Percentiles rank a stretch among this genome's conserved stretches.
phyloP scores from a whole-genome alignment of 1,140 invertebrate species.

The Ceratitis capitata region DNA sequence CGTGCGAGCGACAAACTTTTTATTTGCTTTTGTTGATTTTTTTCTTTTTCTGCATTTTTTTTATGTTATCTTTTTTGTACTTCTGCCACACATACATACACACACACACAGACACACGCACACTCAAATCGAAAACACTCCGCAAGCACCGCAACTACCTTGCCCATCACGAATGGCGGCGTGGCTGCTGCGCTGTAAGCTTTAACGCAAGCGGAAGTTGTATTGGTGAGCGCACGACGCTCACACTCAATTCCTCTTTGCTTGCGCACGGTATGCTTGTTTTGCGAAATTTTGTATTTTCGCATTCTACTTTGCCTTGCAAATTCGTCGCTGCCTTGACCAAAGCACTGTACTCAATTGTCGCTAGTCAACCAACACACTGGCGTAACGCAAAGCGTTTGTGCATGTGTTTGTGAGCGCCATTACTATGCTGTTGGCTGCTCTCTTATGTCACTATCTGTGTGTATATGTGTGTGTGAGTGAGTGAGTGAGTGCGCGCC shows the following conservation, averaged over 20 bases:
- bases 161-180: neutral
- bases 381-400: neutral
- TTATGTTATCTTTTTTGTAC: neutral
- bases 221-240: neutral
- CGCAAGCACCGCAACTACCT: neutral
- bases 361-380: neutral
- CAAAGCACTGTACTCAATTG: conserved; percentile 23
- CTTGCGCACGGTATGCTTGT: neutral
- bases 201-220: neutral
- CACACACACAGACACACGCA: neutral
- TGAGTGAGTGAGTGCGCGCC: no score
- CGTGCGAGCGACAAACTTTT: conserved; percentile 26
- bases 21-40: neutral
- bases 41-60: neutral
- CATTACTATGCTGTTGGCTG: neutral
- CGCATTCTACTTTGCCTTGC: conserved; percentile 56
- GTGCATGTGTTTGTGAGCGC: neutral
- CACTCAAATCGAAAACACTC: neutral
- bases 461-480: neutral
- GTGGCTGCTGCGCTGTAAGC: conserved; percentile 18
- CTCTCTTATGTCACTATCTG: neutral
- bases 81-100: neutral
- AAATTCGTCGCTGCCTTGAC: conserved; percentile 51
- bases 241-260: neutral
- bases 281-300: conserved; percentile 52